phyloP scores from a whole-genome alignment of 2,113 vertebrate genomes.

The Balaeniceps rex region DNA sequence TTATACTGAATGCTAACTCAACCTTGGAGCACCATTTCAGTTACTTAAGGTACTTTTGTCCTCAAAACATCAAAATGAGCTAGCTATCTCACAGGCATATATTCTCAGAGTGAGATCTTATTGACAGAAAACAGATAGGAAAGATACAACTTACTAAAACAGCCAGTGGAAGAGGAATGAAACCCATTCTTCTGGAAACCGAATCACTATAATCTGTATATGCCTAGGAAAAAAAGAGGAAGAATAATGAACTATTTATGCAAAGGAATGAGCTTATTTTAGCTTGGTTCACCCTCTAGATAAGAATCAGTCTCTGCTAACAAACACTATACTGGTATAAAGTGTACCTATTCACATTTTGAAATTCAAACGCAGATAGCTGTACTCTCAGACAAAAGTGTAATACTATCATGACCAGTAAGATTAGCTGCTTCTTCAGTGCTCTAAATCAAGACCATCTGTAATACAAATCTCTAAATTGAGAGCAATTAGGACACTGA shows the following conservation, averaged over 20 bases:
- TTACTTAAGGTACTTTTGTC: neutral
- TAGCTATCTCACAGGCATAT: neutral
- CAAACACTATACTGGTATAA: neutral
- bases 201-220: constrained; percentile 98
- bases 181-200: constrained; percentile 96
- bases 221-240: constrained; percentile 74
- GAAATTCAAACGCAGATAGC: constrained; percentile 1
- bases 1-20: neutral
- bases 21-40: neutral
- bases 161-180: constrained; percentile 95
- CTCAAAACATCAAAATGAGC: neutral
- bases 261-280: constrained; percentile 3
- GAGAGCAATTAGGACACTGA: constrained; percentile 17
- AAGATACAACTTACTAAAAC: constrained; percentile 84
- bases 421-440: neutral
- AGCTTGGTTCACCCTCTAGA: neutral
- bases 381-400: neutral
- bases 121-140: neutral
- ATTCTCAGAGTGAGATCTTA: neutral
- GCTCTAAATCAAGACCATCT: neutral
- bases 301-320: neutral
- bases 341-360: neutral
- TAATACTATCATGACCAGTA: neutral
- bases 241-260: neutral
- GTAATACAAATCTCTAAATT: constrained; percentile 1